phyloP scores from a whole-genome alignment of 2,888 invertebrate species.

The Temnothorax rugatulus region DNA sequence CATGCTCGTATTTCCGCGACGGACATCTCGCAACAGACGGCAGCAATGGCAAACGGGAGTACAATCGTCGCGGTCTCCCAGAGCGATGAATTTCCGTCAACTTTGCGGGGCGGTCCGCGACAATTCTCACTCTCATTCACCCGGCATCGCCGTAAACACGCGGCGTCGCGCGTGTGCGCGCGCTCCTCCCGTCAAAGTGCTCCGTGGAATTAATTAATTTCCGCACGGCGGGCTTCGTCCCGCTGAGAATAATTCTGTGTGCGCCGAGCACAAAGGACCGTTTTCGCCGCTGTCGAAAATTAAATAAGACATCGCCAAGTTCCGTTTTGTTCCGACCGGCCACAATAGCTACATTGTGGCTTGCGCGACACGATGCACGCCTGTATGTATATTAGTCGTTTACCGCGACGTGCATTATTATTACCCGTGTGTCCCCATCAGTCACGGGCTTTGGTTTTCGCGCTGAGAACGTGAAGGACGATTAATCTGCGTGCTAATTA shows the following conservation, averaged over 20 bases:
- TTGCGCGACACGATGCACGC: conserved; percentile 16
- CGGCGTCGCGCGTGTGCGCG: not conserved
- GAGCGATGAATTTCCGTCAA: conserved; percentile 51
- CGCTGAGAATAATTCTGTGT: conserved; percentile 34
- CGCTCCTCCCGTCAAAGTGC: conserved; percentile 40
- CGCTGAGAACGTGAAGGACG: conserved; percentile 12
- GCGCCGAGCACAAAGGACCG: conserved; percentile 39
- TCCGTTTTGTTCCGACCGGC: conserved; percentile 26
- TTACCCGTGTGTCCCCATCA: not conserved
- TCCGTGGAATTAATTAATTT: conserved; percentile 62
- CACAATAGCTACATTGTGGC: conserved; percentile 36
- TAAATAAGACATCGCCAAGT: conserved; percentile 54
- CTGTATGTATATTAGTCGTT: conserved; percentile 1
- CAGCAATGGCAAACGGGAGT: conserved; percentile 42
- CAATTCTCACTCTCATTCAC: conserved; percentile 48
- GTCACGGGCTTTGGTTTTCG: conserved; percentile 8
- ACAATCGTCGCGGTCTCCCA: conserved; percentile 28
- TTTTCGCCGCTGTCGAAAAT: conserved; percentile 38
- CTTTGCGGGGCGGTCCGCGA: conserved; percentile 35
- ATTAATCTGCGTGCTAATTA: conserved; percentile 24
- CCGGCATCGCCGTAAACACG: conserved; percentile 45
- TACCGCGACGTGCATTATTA: not conserved
- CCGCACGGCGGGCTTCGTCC: conserved; percentile 8
- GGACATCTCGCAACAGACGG: conserved; percentile 30
- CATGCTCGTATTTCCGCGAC: conserved; percentile 51